A percentile compares a stretch with the other conserved stretches of the same genome.
Conservation (phyloP, 1,140 invertebrate species). For the Drosophila nigrodunni region DNA sequence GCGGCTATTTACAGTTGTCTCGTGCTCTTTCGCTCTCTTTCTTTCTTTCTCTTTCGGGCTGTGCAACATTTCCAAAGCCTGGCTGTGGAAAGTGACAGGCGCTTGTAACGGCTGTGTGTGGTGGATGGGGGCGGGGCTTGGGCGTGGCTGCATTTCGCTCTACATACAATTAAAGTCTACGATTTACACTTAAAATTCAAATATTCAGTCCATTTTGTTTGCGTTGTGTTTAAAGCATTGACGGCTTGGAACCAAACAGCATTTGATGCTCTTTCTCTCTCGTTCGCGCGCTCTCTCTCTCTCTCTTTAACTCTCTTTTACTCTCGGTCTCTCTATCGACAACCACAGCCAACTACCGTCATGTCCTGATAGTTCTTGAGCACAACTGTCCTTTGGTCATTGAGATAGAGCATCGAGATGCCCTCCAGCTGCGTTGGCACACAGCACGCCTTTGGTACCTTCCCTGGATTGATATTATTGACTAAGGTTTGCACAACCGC, state of each 20-base stretch:
- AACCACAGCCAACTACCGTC: slow-evolving; percentile 97
- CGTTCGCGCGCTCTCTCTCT: slow-evolving; percentile 29
- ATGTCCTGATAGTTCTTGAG: slow-evolving; percentile 99
- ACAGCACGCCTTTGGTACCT: slow-evolving; percentile 96
- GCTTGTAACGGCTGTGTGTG: slow-evolving; percentile 1
- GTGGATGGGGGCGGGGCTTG: slow-evolving; percentile 7
- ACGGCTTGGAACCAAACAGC: slow-evolving; percentile 84
- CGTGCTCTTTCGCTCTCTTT: slow-evolving; percentile 18
- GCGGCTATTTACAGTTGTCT: slow-evolving; percentile 72
- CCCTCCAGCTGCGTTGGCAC: slow-evolving; percentile 95
- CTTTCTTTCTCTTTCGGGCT: slow-evolving; percentile 21
- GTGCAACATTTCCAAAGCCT: slow-evolving; percentile 70
- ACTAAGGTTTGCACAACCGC: slow-evolving; percentile 99
- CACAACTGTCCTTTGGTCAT: slow-evolving; percentile 96
- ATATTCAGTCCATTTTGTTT: slow-evolving; percentile 85
- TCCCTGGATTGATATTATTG: slow-evolving; percentile 94
- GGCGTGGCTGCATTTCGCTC: slow-evolving; percentile 65
- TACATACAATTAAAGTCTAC: slow-evolving; percentile 80
- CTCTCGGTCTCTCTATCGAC: slow-evolving; percentile 87
- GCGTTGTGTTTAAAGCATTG: slow-evolving; percentile 84
- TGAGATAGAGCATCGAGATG: slow-evolving; percentile 97
- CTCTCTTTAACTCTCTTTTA: slow-evolving; percentile 9
- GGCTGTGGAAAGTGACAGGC: slow-evolving; percentile 69
- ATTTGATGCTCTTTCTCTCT: slow-evolving; percentile 77
- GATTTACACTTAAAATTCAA: slow-evolving; percentile 85